Base-by-base conservation (phyloP, 2,113 vertebrate species). In the Aphelocoma coerulescens region DNA sequence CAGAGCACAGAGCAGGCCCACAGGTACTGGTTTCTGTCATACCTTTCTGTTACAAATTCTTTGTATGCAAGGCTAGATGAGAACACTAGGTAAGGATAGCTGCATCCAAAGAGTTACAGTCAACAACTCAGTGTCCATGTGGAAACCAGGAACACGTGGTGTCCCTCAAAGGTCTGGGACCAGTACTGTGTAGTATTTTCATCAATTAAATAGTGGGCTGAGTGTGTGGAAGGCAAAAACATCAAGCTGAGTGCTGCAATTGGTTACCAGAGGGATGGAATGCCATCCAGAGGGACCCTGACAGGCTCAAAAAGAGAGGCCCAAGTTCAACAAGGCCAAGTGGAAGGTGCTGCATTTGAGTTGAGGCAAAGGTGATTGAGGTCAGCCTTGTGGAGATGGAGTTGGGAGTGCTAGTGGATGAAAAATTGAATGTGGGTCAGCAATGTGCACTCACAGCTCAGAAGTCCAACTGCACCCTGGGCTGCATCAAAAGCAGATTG, bases 391-490 rank as follows among this genome's bases (percentile, higher is more conserved):
- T 6, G 1, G 13, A 72, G 43, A 27, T 46, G 19, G 33, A 35
- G 22, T 76, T 91, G 11, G 7, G 3, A 6, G 9, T 72, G 2
- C 11, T 26, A 14, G 14, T 41, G 49, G 16, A 8, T 32, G n/a
- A 88, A 58, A 55, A 62, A 11, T 11, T 51, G 21, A 54, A 33
- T 3, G 3, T 14, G 11, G 21, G 10, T 19, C 1, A 1, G 5
- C 46, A 66, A 5, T 28, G 24, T 66, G 32, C 2, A 1, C 11
- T 85, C 0, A 0, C 13, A 72, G 21, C 35, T 19, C 46, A 6
- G 27, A 80, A 75, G 7, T 26, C 20, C 14, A 52, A 0, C 23
- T 7, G 1, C 11, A 35, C 63, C n/a, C 28, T 62, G 30, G 14
- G 26, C 26, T 57, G 48, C 21, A 62, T 72, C 41, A 46, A 51